Evolutionary conservation across 2,888 invertebrate species (phyloP), one percentile per base, ranked within the genome.

Genomic region (Apamea sordens): DNA sequence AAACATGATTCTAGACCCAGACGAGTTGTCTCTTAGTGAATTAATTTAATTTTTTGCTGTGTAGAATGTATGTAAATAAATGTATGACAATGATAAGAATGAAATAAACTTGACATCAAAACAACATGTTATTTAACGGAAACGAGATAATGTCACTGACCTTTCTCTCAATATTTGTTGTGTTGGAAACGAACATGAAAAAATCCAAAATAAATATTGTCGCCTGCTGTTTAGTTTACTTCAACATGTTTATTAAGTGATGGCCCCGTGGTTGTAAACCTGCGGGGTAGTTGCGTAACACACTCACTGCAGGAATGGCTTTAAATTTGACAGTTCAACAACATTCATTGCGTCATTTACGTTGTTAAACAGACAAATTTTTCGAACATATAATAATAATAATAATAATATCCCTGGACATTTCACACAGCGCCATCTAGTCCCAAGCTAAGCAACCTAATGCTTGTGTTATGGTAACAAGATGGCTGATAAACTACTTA

Each of bases 91-190:
- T 65, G 50, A 65, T 59, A 79, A 65, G 4, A 65, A 36, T 41
- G 0, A 32, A 44, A 72, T 65, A 80, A 73, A 80, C 32, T 44
- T 47, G 59, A 82, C 59, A 81, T 32, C 11, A 82, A 74, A 79
- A 75, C 21, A 82, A 61, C 67, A 74, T 63, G 50, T 28, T n/a
- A 8, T 50, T 21, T 50, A 68, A 79, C 2, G 36, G n/a, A 63
- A 69, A 32, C 32, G 63, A 18, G 53, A 80, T 63, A 63, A 56
- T 53, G 82, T 68, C 75, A 68, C 8, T 53, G 44, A 75, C 68
- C 67, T 76, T 61, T 61, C 41, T 32, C 24, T 44, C n/a, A 56
- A 32, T 53, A 44, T 75, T 80, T 65, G 41, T 56, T 80, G 24
- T 59, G 36, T 36, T 67, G n/a, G 10, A 28, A 21, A 24, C n/a